Percentiles rank a stretch among this genome's conserved stretches.
These are phyloP conservation scores for Chlorodrepanis virens DNA, from an alignment of 2,113 vertebrate species.

Conservation along the genomic window DNA sequence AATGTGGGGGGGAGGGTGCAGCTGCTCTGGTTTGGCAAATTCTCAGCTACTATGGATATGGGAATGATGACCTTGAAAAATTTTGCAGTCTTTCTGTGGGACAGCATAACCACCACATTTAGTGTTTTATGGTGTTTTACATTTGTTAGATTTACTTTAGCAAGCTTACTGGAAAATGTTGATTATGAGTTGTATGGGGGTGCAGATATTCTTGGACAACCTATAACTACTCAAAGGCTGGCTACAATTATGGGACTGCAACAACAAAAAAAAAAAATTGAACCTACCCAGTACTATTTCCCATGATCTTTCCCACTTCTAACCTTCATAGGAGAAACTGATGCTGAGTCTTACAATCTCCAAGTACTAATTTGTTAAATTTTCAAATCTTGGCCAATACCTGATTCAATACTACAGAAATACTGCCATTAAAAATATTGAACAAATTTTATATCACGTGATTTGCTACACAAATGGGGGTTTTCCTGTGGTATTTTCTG, in stretches of 20 bases:
- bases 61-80: not conserved
- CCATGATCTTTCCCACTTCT: not conserved
- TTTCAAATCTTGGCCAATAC: not conserved
- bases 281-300: not conserved
- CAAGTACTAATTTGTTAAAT: not conserved
- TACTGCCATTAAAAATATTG: not conserved
- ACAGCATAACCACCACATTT: not conserved
- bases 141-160: not conserved
- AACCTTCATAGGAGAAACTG: not conserved
- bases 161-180: not conserved
- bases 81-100: not conserved
- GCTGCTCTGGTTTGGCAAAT: not conserved
- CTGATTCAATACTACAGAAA: not conserved
- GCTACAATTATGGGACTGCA: not conserved
- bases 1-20: fast-evolving
- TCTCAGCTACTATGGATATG: not conserved
- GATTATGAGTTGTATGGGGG: not conserved
- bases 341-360: not conserved
- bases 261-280: not conserved
- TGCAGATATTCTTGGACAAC: not conserved
- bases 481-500: not conserved
- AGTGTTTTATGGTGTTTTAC: not conserved
- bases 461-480: fast-evolving
- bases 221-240: not conserved
- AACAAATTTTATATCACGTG: not conserved